These are phyloP conservation scores for Aricia agestis DNA, from an alignment of 1,140 invertebrate genomes.

Conservation along the genomic window DNA sequence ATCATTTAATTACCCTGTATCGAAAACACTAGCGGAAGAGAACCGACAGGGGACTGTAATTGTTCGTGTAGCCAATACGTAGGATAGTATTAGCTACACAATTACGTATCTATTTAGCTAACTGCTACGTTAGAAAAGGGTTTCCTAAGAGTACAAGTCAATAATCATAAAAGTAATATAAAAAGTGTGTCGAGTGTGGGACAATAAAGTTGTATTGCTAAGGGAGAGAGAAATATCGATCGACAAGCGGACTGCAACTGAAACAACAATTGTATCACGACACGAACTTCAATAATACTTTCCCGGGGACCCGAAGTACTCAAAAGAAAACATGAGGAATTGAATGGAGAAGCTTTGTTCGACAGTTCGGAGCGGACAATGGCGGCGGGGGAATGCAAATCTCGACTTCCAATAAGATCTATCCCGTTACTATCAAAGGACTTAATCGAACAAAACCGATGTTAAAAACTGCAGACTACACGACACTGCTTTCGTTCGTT, in stretches of 20 bases:
- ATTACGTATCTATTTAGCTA: no score
- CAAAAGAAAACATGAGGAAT: constrained; percentile 6
- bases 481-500: background rate
- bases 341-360: constrained; percentile 8
- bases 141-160: no score
- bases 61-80: background rate
- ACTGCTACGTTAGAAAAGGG: no score
- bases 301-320: background rate
- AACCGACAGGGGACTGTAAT: background rate
- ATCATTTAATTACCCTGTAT: background rate
- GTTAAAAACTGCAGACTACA: background rate
- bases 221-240: background rate
- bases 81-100: no score
- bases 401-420: constrained; percentile 13
- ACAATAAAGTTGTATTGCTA: background rate
- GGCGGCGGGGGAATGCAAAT: constrained; percentile 4
- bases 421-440: constrained; percentile 7
- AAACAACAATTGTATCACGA: background rate
- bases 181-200: background rate
- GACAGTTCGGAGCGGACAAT: background rate
- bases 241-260: background rate
- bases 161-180: no score
- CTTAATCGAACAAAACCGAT: background rate
- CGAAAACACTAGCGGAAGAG: background rate
- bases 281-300: background rate